Percentiles rank a stretch among this genome's conserved stretches.
Evolutionary conservation across 2,888 invertebrate species (phyloP).

Genomic region (Dascillus cervinus): DNA sequence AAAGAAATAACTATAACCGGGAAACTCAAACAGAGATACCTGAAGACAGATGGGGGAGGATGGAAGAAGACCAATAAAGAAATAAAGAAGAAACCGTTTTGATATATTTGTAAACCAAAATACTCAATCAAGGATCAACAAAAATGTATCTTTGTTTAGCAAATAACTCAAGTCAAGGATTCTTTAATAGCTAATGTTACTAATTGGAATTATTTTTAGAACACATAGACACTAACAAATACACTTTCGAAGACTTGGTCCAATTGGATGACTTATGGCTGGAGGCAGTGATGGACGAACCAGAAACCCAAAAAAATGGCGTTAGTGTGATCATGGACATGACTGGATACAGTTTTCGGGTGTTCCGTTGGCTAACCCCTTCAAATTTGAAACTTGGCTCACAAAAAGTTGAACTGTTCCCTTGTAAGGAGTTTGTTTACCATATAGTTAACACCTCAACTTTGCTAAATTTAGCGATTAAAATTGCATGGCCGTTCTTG

Average conservation of each 20-base stretch:
- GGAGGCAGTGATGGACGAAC: conserved; percentile 34
- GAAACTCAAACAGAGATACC: too few species aligned
- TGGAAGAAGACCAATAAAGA: too few species aligned
- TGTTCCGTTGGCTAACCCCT: conserved; percentile 35
- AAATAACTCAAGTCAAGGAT: too few species aligned
- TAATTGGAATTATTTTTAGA: conserved; percentile 14
- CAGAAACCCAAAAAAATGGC: conserved; percentile 32
- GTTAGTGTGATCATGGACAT: conserved; percentile 37
- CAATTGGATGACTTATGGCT: conserved; percentile 37
- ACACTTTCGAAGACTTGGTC: conserved; percentile 29
- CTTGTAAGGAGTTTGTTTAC: conserved; percentile 29
- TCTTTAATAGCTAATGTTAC: background rate
- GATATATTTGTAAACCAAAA: too few species aligned
- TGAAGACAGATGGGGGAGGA: too few species aligned
- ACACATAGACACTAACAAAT: conserved; percentile 25
- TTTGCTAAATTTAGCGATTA: conserved; percentile 27
- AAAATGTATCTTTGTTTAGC: too few species aligned
- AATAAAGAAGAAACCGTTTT: too few species aligned
- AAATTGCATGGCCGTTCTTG: conserved; percentile 34
- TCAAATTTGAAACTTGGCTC: conserved; percentile 25
- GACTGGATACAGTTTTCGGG: conserved; percentile 25
- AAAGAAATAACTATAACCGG: too few species aligned
- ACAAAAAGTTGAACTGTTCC: conserved; percentile 26
- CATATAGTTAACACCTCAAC: conserved; percentile 34
- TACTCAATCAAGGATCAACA: too few species aligned